A percentile compares a stretch with the other conserved stretches of the same genome.
Conservation (phyloP, 2,797 vertebrate genomes). For the Urosaurus nigricauda region DNA sequence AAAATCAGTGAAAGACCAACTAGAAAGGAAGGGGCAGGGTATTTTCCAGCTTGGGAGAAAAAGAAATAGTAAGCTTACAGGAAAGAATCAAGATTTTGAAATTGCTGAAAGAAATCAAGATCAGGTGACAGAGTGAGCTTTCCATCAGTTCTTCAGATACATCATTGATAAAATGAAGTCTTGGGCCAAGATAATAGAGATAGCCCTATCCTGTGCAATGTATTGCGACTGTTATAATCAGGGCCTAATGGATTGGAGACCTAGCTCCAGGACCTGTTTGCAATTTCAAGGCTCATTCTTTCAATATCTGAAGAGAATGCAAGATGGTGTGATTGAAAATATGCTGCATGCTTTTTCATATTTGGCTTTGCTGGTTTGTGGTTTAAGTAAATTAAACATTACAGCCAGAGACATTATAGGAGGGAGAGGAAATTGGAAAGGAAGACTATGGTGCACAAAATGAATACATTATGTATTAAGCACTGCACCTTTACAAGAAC, state of each 20-base stretch:
- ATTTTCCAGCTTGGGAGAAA: neutral
- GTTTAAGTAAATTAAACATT: neutral
- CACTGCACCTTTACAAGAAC: neutral
- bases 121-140: neutral
- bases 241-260: neutral
- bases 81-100: neutral
- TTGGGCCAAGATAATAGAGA: neutral
- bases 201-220: neutral
- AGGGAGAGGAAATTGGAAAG: neutral
- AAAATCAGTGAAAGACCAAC: neutral
- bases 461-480: neutral
- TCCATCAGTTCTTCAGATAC: neutral
- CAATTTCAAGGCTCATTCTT: neutral
- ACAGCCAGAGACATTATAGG: neutral
- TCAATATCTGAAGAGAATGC: too few relatives aligned
- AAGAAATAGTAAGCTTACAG: neutral
- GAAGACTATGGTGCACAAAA: neutral
- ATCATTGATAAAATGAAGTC: neutral
- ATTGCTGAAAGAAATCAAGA: neutral
- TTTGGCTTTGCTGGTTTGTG: neutral
- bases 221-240: neutral
- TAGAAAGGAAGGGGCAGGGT: neutral
- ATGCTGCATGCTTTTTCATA: neutral
- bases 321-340: neutral
- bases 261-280: neutral